Base-by-base conservation (phyloP, 1,140 invertebrate species). In the Nymphalis io region DNA sequence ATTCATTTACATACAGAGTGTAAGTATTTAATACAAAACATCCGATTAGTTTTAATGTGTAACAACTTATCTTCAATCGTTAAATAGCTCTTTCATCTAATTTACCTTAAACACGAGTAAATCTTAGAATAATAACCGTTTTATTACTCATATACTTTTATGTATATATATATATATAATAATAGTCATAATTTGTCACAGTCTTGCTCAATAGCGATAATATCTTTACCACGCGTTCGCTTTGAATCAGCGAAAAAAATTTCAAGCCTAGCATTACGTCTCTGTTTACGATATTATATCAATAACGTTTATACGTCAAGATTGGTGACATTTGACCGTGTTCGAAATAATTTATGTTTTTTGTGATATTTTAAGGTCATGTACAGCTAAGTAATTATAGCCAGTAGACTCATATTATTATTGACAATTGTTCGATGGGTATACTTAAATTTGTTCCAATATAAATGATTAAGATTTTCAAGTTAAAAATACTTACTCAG, bases 231-330 rank as follows among this genome's bases (percentile, higher is more conserved):
- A 70, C 42, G 44, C 60, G 55, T 59, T 58, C 48, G 51, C 60
- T 65, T 48, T 51, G 60, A 70, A 59, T 70, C 68, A 61, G 53
- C 60, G 68, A 70, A 70, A 63, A 63, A 69, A 55, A n/a, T 6
- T 16, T 23, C 57, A 23, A 39, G 21, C 21, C 39, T 16, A 62
- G 48, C 66, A 21, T 58, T 33, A 27, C 16, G 42, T 33, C 23
- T 42, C 51, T 55, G 57, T 58, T 69, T 55, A 62, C 51, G 23
- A n/a, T 44, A 1, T 10, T 66, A 18, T 13, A 16, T 15, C 27
- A n/a, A 59, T 53, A 57, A 51, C 39, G 33, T 64, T 64, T 40
- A 64, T 12, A 64, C 8, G 20, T 12, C 11, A 39, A 16, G 57
- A 51, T 51, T 15, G 11, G 40, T 44, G 40, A 44, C 13, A n/a